Evolutionary conservation across 2,113 vertebrate genomes (phyloP), one percentile per base, ranked within the genome.

Genomic region (Delphinapterus leucas): DNA sequence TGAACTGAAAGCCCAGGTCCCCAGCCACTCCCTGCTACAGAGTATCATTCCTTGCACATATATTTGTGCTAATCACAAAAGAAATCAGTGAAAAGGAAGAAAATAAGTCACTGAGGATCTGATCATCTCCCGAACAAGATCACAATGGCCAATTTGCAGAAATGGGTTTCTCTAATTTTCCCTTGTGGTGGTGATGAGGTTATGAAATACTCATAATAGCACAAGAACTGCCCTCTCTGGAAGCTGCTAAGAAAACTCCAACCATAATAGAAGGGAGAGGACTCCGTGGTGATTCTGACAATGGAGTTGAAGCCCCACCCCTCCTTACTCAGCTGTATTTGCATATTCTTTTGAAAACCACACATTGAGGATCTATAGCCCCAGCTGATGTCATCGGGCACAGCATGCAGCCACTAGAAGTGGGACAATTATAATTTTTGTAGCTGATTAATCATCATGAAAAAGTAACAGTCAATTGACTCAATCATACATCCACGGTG

Each of bases 371-470:
- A 98, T 98, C 98, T 99, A 98, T 99, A 99, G 98, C 97, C 98
- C 95, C 98, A 99, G 98, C 98, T 99, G 99, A 99, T 99, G 98
- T 99, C 98, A 99, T 99, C 98, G 98, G 98, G 98, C 99, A 99
- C 99, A 99, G 98, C 98, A 98, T 99, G 99, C 98, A 98, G 98
- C 98, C 98, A 98, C 98, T 99, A 99, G 98, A 99, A 99, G 99
- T 99, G 98, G 99, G 98, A 99, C 99, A 99, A 99, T 99, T 99
- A 99, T 99, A 99, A 99, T 99, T 99, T 99, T 99, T 99, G 99
- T 99, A 99, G 99, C 98, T 99, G 99, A 99, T 99, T 99, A 99
- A 99, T 99, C 98, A 99, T 99, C 98, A 99, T 98, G 99, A 98
- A 99, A 99, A 99, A 99, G 98, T 99, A 99, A 98, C 98, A 99